Base-by-base conservation (phyloP, 2,113 vertebrate genomes). In the Rostratula benghalensis region DNA sequence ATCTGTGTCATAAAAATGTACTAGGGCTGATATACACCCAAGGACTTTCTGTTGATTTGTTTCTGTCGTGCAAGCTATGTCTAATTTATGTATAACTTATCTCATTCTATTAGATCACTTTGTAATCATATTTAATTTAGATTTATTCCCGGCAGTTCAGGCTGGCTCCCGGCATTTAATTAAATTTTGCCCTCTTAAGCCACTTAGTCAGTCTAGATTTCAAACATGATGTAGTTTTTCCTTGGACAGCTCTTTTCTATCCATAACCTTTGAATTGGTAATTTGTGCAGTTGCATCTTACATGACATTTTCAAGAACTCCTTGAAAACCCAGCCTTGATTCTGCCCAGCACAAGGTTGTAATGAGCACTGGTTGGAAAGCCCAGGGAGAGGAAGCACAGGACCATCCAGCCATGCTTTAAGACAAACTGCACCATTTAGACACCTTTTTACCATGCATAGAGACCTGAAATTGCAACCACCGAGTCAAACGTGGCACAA, bases 81-180 rank as follows among this genome's bases (percentile, higher is more conserved):
- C 97, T 97, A 90, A 96, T 96, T 95, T 96, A 94, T 96, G 89
- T 94, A 83, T 93, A 88, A 90, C 96, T 97, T 94, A 96, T 93
- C 91, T 94, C 96, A 97, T 97, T 96, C 94, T 97, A 97, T 97
- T 89, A 92, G 95, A 96, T 97, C 95, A 94, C 70, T 87, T 96
- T 92, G 89, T 95, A 96, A 97, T 97, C 91, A 95, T 94, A 90
- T 96, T 97, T 98, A 98, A 97, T 97, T 97, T 97, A 98, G 97
- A 98, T 97, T 97, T 97, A 98, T 94, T 90, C 90, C n/a, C 6
- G 80, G 87, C 95, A 94, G 97, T 81, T 97, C 94, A 96, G 94
- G 89, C 43, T 97, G 90, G 83, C 96, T 97, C 41, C 63, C 91
- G 96, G 93, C 95, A 93, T 91, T 97, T 97, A 96, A 98, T 98